phyloP scores from a whole-genome alignment of 2,888 invertebrate species.

The Tetranychus truncatus region DNA sequence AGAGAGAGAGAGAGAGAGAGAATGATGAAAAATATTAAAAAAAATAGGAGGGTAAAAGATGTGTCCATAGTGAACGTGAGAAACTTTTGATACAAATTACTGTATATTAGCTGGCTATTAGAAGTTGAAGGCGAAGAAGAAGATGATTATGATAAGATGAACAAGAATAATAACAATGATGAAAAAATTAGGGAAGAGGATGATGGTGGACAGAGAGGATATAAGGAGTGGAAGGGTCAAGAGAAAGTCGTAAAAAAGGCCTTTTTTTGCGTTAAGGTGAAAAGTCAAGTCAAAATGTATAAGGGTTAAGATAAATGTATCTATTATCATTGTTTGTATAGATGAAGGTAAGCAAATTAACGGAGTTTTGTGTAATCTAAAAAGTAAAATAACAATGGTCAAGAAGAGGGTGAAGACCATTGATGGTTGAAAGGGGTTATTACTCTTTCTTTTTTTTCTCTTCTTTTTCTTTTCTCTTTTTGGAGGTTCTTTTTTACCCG shows the following conservation, averaged over 20 bases:
- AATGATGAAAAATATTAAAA: not conserved
- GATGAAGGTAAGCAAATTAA: not conserved
- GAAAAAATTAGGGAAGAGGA: not conserved
- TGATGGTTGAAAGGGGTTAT: not conserved
- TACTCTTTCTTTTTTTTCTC: not conserved
- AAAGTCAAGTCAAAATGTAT: not conserved
- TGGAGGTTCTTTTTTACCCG: not conserved
- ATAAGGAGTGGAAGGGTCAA: slow-evolving; percentile 1
- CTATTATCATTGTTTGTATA: not conserved
- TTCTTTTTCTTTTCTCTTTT: not conserved
- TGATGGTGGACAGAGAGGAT: not conserved
- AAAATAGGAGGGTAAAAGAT: not conserved
- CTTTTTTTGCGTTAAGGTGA: not conserved
- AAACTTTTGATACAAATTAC: slow-evolving; percentile 1
- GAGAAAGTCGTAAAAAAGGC: not conserved
- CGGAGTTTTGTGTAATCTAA: not conserved
- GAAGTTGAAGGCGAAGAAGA: not conserved
- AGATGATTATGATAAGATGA: not conserved
- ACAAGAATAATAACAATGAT: not conserved
- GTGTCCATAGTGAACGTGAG: slow-evolving; percentile 1
- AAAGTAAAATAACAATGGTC: not conserved
- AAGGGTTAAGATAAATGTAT: not conserved
- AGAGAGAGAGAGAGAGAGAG: not conserved
- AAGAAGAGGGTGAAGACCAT: not conserved
- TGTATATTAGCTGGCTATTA: not conserved